Evolutionary conservation across 1,140 invertebrate genomes (phyloP).

Genomic region (Calosoma granatense): DNA sequence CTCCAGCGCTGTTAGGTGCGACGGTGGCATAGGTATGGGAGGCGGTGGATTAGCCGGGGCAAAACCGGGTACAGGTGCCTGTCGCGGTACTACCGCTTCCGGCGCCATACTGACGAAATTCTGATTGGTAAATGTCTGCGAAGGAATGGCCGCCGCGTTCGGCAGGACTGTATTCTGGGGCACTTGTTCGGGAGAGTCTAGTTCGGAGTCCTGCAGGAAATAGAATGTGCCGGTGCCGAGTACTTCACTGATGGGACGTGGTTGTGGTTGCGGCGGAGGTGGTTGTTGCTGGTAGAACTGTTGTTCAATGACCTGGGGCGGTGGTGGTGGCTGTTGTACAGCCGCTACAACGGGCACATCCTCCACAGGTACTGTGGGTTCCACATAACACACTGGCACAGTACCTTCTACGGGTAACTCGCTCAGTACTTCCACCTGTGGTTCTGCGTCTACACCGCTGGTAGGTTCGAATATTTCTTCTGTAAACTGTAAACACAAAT

Average conservation of each 20-base stretch:
- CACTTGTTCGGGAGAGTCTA: conserved; percentile 49
- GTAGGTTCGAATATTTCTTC: conserved; percentile 3
- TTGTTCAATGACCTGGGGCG: conserved; percentile 19
- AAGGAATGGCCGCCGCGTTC: conserved; percentile 49
- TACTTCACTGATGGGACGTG: conserved; percentile 58
- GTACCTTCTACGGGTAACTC: conserved; percentile 27
- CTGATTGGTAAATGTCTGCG: conserved; percentile 71
- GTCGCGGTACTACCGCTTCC: not conserved
- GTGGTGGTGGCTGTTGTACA: conserved; percentile 14
- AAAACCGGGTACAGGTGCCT: conserved; percentile 4
- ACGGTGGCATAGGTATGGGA: conserved; percentile 27
- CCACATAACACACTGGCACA: not conserved
- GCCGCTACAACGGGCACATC: conserved; percentile 15
- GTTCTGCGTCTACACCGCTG: conserved; percentile 12
- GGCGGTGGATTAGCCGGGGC: conserved; percentile 18
- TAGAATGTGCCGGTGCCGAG: conserved; percentile 61
- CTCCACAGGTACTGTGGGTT: conserved; percentile 14
- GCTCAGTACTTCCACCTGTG: conserved; percentile 37
- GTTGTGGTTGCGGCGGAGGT: conserved; percentile 26
- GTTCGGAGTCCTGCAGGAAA: conserved; percentile 67
- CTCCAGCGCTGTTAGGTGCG: conserved; percentile 16
- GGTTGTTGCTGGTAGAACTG: conserved; percentile 26
- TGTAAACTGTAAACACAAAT: conserved; percentile 10
- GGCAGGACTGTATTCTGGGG: not conserved
- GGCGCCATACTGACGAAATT: conserved; percentile 37